A percentile compares a stretch with the other conserved stretches of the same genome.
These are phyloP conservation scores for Sparus aurata DNA, from an alignment of 2,797 vertebrate species.

Conservation along the genomic window DNA sequence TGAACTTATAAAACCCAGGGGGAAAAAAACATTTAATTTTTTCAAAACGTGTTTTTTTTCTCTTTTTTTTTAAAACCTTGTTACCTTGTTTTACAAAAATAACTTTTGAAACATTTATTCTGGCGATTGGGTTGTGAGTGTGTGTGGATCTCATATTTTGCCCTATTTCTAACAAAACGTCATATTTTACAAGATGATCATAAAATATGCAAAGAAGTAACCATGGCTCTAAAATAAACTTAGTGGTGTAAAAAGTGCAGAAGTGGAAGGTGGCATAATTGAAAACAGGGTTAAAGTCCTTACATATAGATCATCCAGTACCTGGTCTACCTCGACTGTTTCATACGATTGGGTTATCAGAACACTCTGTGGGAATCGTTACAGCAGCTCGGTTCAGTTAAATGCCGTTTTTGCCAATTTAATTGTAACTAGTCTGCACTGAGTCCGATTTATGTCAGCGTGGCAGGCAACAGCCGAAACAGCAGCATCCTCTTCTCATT, in stretches of 20 bases:
- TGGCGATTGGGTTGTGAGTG: too few species aligned
- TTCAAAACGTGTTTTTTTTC: too few species aligned
- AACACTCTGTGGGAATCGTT: background rate
- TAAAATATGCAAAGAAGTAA: background rate
- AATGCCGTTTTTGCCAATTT: conserved; percentile 1
- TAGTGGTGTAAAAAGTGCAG: background rate
- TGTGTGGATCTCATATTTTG: background rate
- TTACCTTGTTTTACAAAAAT: too few species aligned
- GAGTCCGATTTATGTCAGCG: conserved; percentile 22
- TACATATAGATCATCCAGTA: background rate
- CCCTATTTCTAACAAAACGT: background rate
- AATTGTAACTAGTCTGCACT: conserved; percentile 11
- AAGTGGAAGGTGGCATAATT: background rate
- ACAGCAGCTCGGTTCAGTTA: background rate
- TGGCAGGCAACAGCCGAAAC: conserved; percentile 13
- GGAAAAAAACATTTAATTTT: too few species aligned
- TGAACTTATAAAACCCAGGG: too few species aligned
- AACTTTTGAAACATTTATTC: too few species aligned
- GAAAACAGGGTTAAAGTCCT: background rate
- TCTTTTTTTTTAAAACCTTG: too few species aligned
- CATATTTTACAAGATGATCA: background rate
- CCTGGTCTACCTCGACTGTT: background rate
- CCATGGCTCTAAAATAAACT: background rate
- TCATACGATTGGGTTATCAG: background rate
- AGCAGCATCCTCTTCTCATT: conserved; percentile 32